Base-by-base conservation (phyloP, 1,140 invertebrate genomes). In the Sycophaga agraensis region DNA sequence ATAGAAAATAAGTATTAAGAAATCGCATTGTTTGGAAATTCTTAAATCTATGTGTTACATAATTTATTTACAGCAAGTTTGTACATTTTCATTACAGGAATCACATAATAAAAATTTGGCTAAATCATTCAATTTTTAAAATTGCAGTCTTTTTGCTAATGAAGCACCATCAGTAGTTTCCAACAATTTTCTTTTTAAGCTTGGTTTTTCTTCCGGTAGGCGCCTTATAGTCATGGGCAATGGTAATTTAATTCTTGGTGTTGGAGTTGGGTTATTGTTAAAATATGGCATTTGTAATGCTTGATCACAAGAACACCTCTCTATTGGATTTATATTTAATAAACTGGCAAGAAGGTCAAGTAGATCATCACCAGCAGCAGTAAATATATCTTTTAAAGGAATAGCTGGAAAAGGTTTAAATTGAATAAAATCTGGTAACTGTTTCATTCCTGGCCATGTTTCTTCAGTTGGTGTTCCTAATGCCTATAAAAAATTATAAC, bases 361-460 rank as follows among this genome's bases (percentile, higher is more conserved):
- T n/a, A 98, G 82, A 83, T 99, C 97, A 80, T 97, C 91, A 11
- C 87, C 85, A 14, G 96, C 96, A 7, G 97, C 97, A 35, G 93
- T 96, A 73, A 99, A 99, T 68, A 99, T 97, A 68, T 96, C 88
- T 57, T 91, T 89, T 19, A 98, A 76, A 17, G 92, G 90, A 11
- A 89, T 94, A 0, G 89, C 85, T 7, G 90, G 87, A 69, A 92
- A 93, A 3, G 86, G 83, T 74, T 97, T 97, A 75, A 98, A 98
- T 70, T 92, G 87, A 37, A 99, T 90, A 76, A 90, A 99, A 81
- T 98, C 96, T 34, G 93, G 90, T 14, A 99, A 81, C 58, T 84
- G 84, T 46, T 85, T 90, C 75, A 98, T 84, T 56, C 91, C 89
- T 2, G 93, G 92, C 97, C 97, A 99, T 57, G 87, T 92, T 67